Conservation (phyloP, 2,797 vertebrate genomes). For the Melanogrammus aeglefinus region DNA sequence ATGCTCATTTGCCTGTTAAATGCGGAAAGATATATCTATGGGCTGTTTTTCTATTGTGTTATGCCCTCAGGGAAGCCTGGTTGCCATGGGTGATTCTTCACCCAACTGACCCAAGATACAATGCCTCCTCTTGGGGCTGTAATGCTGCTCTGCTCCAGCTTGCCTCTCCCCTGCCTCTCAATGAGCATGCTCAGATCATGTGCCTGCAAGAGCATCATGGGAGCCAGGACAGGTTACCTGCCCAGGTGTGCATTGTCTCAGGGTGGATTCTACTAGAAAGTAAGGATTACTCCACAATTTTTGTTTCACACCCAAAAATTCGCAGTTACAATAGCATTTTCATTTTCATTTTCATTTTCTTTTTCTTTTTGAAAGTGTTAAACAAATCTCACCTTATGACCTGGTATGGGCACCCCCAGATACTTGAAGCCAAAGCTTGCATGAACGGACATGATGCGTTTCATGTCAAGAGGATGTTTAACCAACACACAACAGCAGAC, state of each 20-base stretch:
- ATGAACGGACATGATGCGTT: background rate
- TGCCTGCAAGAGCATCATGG: conserved; percentile 35
- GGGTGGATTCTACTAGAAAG: conserved; percentile 48
- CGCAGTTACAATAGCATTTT: background rate
- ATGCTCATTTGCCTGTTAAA: background rate
- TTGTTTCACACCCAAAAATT: background rate
- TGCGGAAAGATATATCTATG: background rate
- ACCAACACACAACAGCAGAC: background rate
- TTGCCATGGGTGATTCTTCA: conserved; percentile 47
- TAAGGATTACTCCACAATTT: conserved; percentile 19
- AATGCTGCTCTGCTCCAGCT: conserved; percentile 54
- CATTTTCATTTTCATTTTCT: background rate
- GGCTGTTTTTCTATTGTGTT: conserved; percentile 3
- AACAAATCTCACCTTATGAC: no score
- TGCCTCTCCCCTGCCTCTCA: conserved; percentile 35
- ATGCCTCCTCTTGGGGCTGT: conserved; percentile 44
- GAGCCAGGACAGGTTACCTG: conserved; percentile 41
- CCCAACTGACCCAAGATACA: conserved; percentile 43
- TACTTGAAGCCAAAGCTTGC: background rate
- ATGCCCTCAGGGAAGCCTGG: conserved; percentile 41
- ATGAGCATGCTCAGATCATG: conserved; percentile 29
- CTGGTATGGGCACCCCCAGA: background rate
- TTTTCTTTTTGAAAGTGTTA: background rate
- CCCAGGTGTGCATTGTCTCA: conserved; percentile 35
- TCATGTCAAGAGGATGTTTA: background rate